Evolutionary conservation across 2,113 vertebrate species (phyloP).

Genomic region (Chelonoidis abingdonii): DNA sequence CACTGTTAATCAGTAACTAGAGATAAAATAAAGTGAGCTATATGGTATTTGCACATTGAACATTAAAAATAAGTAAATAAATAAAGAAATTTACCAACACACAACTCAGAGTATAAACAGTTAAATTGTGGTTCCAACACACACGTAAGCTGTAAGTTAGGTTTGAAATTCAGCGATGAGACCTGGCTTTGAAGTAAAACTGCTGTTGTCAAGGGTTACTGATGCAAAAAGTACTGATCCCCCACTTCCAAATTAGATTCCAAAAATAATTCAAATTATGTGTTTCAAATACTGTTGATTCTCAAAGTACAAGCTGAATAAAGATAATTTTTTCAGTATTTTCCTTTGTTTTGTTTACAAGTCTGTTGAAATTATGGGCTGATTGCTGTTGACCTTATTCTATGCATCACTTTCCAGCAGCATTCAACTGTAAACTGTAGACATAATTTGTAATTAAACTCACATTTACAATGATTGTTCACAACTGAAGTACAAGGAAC

Average conservation of each 20-base stretch:
- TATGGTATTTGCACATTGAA: not conserved
- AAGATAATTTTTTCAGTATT: not conserved
- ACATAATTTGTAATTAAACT: not conserved
- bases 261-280: not conserved
- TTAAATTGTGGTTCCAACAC: not conserved
- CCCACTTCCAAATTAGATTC: not conserved
- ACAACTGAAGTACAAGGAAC: not conserved
- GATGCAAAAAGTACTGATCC: not conserved
- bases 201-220: conserved; percentile 53
- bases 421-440: not conserved
- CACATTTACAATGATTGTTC: not conserved
- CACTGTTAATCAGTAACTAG: not conserved
- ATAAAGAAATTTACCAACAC: not conserved
- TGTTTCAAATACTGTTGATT: not conserved
- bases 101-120: conserved; percentile 13
- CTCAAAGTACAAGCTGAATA: not conserved
- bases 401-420: not conserved
- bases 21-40: not conserved
- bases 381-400: not conserved
- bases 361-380: not conserved
- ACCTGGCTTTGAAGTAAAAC: conserved; percentile 49
- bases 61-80: not conserved
- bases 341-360: conserved; percentile 19
- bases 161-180: conserved; percentile 38
- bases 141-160: not conserved